A percentile compares a stretch with the other conserved stretches of the same genome.
Evolutionary conservation across 2,797 vertebrate species (phyloP).

Genomic region (Tragopan temminckii): DNA sequence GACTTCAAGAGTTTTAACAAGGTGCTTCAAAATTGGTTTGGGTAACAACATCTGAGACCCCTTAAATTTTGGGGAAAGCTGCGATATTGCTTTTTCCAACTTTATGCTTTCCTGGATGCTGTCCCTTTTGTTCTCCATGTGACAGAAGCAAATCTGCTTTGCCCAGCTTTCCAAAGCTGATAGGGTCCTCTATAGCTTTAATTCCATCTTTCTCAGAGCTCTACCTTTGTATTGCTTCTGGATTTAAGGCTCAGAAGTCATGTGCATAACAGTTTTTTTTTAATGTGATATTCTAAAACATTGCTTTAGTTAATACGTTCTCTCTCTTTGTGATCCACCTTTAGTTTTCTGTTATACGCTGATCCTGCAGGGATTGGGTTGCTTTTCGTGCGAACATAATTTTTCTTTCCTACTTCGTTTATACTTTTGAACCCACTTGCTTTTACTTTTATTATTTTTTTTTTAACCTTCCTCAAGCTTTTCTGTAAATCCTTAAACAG

Average conservation of each 20-base stretch:
- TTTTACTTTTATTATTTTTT: neutral
- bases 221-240: neutral
- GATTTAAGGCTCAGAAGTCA: neutral
- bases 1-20: neutral
- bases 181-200: neutral
- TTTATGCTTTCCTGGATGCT: neutral
- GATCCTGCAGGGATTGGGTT: neutral
- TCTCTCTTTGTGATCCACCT: neutral
- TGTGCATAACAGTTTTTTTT: neutral
- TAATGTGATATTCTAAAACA: rapidly evolving
- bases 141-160: neutral
- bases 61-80: neutral
- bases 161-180: neutral
- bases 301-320: neutral
- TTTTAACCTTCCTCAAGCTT: neutral
- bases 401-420: neutral
- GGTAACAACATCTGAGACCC: neutral
- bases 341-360: neutral
- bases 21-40: neutral
- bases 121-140: neutral
- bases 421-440: neutral
- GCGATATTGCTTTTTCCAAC: neutral
- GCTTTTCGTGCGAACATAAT: neutral
- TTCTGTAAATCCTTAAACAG: neutral
- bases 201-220: neutral